These are phyloP conservation scores for Tiliacea citrago DNA, from an alignment of 2,888 invertebrate genomes.

Conservation along the genomic window DNA sequence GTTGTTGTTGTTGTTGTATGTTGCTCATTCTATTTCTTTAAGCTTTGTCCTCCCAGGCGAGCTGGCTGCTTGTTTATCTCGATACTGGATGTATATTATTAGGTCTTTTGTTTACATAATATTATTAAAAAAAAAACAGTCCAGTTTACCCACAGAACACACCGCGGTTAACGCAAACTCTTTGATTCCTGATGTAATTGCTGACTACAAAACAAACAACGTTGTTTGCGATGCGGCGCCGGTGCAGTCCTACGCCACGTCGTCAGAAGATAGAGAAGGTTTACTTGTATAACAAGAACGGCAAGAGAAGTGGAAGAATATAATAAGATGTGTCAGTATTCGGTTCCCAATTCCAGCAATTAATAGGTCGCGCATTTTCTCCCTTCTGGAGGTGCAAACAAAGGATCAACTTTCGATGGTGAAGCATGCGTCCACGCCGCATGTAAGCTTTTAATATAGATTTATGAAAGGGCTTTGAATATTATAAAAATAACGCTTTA, in stretches of 20 bases:
- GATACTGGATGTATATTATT: neutral
- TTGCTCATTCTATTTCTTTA: neutral
- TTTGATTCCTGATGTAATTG: slow-evolving; percentile 49
- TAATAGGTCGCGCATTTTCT: neutral
- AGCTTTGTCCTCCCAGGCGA: neutral
- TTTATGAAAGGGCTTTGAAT: too few relatives aligned
- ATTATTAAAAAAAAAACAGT: neutral
- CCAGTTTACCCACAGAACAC: neutral
- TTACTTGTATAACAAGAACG: neutral
- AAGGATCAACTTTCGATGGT: neutral
- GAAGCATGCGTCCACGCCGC: too few relatives aligned
- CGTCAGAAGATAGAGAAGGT: slow-evolving; percentile 1
- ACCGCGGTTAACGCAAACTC: slow-evolving; percentile 11
- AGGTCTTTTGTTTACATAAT: neutral
- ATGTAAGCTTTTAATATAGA: too few relatives aligned
- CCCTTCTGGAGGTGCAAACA: neutral
- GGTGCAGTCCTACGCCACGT: slow-evolving; percentile 15
- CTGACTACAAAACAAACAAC: slow-evolving; percentile 56
- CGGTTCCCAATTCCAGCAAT: neutral
- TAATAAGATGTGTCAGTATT: neutral
- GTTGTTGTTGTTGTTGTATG: too few relatives aligned
- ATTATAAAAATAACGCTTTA: neutral
- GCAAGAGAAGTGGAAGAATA: neutral
- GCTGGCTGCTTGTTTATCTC: neutral
- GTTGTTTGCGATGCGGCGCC: slow-evolving; percentile 25